A percentile compares a stretch with the other conserved stretches of the same genome.
Conservation (phyloP, 2,113 vertebrate genomes). For the Odontophorus gujanensis region DNA sequence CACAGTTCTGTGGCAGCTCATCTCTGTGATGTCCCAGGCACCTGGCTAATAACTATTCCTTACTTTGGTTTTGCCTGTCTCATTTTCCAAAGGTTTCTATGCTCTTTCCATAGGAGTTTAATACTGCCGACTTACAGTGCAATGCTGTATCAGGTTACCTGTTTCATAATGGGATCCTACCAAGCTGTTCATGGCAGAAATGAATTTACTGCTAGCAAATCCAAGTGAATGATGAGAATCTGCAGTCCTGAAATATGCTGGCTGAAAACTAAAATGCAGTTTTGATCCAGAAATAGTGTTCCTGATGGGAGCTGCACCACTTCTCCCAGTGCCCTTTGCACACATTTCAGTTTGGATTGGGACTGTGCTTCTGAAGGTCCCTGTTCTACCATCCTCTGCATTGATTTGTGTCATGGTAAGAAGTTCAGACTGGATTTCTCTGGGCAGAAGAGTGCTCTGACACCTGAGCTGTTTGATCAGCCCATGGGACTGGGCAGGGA, state of each 20-base stretch:
- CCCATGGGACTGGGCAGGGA: neutral
- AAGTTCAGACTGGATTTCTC: neutral
- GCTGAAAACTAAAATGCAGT: accelerated
- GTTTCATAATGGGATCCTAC: neutral
- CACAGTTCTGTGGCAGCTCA: accelerated
- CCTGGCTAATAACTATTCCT: neutral
- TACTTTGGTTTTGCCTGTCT: neutral
- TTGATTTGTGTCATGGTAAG: neutral
- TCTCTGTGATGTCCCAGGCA: neutral
- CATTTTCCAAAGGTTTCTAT: neutral
- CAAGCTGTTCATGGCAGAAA: neutral
- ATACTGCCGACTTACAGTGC: neutral
- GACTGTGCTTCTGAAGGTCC: accelerated
- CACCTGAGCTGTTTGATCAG: neutral
- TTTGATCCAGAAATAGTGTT: neutral
- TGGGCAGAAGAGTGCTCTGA: neutral
- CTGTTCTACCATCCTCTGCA: neutral
- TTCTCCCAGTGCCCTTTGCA: neutral
- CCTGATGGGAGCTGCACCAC: neutral
- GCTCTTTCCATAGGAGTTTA: neutral
- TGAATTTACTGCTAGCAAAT: accelerated
- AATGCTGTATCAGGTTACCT: accelerated
- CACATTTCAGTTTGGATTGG: neutral
- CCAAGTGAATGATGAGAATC: neutral
- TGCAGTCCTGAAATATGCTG: accelerated